phyloP scores from a whole-genome alignment of 2,888 invertebrate genomes.

The Timandra comae region DNA sequence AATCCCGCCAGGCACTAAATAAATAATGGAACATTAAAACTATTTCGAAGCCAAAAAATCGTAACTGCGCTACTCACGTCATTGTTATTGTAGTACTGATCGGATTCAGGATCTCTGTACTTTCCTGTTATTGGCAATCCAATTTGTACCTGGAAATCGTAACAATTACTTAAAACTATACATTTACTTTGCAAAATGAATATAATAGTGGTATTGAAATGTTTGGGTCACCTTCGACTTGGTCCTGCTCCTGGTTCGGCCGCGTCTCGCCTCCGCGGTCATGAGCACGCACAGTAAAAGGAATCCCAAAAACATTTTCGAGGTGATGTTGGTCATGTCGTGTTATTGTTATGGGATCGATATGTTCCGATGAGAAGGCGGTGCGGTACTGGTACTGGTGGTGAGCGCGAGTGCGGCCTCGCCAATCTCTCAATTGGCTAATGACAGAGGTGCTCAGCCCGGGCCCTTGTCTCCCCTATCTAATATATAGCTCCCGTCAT shows the following conservation, averaged over 20 bases:
- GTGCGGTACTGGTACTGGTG: slow-evolving; percentile 43
- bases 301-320: slow-evolving; percentile 33
- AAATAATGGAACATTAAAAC: no score
- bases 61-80: slow-evolving; percentile 81
- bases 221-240: slow-evolving; percentile 80
- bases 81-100: slow-evolving; percentile 93
- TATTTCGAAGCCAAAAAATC: slow-evolving; percentile 1
- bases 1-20: no score
- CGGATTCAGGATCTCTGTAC: slow-evolving; percentile 92
- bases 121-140: slow-evolving; percentile 92
- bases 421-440: slow-evolving; percentile 69
- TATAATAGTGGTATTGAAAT: no score
- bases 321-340: slow-evolving; percentile 44
- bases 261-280: slow-evolving; percentile 77
- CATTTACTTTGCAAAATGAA: no score
- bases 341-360: slow-evolving; percentile 15
- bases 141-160: slow-evolving; percentile 85
- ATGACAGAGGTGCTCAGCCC: slow-evolving; percentile 55
- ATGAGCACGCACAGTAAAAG: slow-evolving; percentile 35
- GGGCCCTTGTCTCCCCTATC: slow-evolving; percentile 65
- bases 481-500: slow-evolving; percentile 47
- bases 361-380: slow-evolving; percentile 36
- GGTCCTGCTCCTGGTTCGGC: slow-evolving; percentile 82
- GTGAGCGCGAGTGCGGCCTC: slow-evolving; percentile 40
- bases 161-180: no score